Evolutionary conservation across 1,140 invertebrate genomes (phyloP).

Genomic region (Probaryconus sp.): DNA sequence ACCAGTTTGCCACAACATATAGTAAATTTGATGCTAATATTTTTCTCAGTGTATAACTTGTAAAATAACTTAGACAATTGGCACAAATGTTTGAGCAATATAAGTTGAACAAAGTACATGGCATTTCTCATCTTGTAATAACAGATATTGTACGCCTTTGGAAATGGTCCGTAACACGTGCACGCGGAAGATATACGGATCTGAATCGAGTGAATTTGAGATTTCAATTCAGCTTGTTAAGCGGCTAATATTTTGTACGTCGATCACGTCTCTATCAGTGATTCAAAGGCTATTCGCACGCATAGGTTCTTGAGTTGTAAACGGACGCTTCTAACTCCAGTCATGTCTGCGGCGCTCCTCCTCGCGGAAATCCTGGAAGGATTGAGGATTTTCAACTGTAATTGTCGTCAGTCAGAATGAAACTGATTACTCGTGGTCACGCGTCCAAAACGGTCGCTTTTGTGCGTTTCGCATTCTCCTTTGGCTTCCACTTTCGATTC

Average conservation of each 20-base stretch:
- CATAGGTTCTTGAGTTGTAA: conserved; percentile 46
- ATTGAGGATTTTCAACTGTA: conserved; percentile 41
- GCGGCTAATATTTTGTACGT: conserved; percentile 53
- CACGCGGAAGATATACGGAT: conserved; percentile 21
- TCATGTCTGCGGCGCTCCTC: conserved; percentile 49
- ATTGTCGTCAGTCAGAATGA: conserved; percentile 58
- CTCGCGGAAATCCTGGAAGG: conserved; percentile 48
- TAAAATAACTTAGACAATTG: too few relatives aligned
- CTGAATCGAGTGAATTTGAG: conserved; percentile 44
- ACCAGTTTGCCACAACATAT: too few relatives aligned
- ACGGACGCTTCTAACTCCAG: conserved; percentile 40
- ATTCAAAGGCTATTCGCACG: conserved; percentile 60
- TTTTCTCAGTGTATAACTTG: too few relatives aligned
- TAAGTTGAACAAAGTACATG: conserved; percentile 3
- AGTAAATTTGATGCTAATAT: too few relatives aligned
- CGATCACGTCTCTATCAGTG: conserved; percentile 54
- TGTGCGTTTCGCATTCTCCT: conserved; percentile 6
- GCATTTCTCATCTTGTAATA: too few relatives aligned
- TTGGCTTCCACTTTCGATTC: conserved; percentile 16
- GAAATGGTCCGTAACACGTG: too few relatives aligned
- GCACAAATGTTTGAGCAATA: too few relatives aligned
- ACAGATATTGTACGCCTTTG: too few relatives aligned
- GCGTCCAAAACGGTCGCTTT: not conserved
- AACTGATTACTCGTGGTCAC: conserved; percentile 52
- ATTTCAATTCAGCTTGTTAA: conserved; percentile 57